A percentile compares a stretch with the other conserved stretches of the same genome.
phyloP scores from a whole-genome alignment of 2,797 vertebrate species.

The Sebastes nivosus region DNA sequence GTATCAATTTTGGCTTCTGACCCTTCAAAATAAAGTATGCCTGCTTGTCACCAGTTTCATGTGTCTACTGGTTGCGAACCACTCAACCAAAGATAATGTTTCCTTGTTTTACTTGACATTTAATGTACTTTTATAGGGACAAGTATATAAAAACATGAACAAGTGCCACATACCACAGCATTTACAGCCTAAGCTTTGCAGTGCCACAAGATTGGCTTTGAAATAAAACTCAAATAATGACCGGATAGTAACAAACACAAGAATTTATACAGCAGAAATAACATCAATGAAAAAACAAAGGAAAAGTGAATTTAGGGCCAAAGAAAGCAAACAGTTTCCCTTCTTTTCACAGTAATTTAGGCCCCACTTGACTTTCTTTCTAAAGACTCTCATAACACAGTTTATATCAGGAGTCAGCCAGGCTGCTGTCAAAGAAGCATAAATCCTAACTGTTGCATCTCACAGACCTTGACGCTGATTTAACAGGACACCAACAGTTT shows the following conservation, averaged over 20 bases:
- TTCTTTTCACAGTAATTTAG: background rate
- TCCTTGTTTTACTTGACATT: background rate
- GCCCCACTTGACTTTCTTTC: background rate
- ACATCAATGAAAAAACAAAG: background rate
- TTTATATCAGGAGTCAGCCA: background rate
- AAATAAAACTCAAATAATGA: background rate
- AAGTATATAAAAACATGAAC: background rate
- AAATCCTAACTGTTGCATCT: background rate
- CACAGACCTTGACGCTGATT: background rate
- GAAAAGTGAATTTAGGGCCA: background rate
- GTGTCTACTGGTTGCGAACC: no score
- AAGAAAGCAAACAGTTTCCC: background rate
- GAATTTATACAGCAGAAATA: background rate
- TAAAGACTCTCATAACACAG: background rate
- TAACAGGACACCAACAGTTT: slow-evolving; percentile 33
- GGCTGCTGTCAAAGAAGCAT: background rate
- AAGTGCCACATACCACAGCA: background rate
- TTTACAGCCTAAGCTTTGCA: background rate
- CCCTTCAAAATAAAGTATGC: background rate
- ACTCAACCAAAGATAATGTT: background rate
- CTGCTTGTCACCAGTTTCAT: background rate
- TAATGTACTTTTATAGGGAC: background rate
- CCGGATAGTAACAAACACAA: background rate
- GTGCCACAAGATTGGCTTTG: background rate
- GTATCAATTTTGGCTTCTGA: background rate